Base-by-base conservation (phyloP, 2,113 vertebrate species). In the Aramus guarauna region DNA sequence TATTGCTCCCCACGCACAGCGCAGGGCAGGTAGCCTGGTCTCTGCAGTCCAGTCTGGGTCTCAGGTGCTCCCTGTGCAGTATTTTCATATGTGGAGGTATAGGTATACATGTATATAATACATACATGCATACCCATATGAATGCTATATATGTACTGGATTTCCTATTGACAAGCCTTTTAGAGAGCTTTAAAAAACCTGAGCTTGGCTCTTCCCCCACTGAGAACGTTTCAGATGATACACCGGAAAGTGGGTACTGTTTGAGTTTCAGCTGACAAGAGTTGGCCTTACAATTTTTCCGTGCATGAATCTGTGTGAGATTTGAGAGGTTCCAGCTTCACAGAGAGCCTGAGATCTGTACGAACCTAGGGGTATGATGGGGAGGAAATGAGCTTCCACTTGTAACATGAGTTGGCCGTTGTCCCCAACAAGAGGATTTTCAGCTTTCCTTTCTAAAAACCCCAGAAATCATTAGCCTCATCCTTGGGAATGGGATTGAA, bases 391-490 rank as follows among this genome's bases (percentile, higher is more conserved):
- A 80, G 29, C 53, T 91, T 90, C 62, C 30, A n/a, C 32, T 91
- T 73, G 20, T 34, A 62, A 91, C 91, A 64, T 85, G 58, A 94
- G 88, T 92, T 79, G 37, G 32, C 73, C 62, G 82, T 94, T 95
- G 86, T 94, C 45, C n/a, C 26, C 37, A 76, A 2, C 26, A 58
- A 55, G 55, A 92, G 73, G 86, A 95, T 97, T 95, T 96, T 91
- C 84, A 88, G 69, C 62, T 95, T 92, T 94, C 45, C 7, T 72
- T 90, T 94, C 66, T 75, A 60, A 92, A 93, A 87, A 11, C 9
- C 32, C 30, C 52, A 64, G 43, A 95, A 94, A 89, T 87, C 62
- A 87, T 94, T 91, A 91, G 88, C 73, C 34, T 79, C 55, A 62
- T 95, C 41, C 86, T 62, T 69, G 77, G 74, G 89, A 95, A 90